These are phyloP conservation scores for Aix galericulata DNA, from an alignment of 2,113 vertebrate genomes.

Conservation along the genomic window DNA sequence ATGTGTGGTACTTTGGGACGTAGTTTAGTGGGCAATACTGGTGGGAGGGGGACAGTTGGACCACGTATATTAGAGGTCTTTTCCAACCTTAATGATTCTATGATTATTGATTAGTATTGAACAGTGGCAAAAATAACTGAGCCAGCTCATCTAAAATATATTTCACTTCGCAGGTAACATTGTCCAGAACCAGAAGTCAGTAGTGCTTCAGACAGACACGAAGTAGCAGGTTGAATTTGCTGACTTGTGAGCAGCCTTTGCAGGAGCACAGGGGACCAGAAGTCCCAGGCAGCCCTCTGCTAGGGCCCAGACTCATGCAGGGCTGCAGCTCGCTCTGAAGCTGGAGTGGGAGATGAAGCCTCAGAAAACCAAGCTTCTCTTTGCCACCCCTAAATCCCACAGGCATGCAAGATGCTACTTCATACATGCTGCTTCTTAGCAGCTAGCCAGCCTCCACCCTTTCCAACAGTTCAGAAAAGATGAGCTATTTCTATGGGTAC, in stretches of 20 bases:
- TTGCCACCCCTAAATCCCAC: background rate
- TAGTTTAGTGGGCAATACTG: no score
- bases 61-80: no score
- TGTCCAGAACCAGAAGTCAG: rapidly evolving
- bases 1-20: no score
- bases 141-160: background rate
- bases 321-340: background rate
- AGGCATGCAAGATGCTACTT: background rate
- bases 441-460: background rate
- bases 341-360: background rate
- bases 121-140: background rate
- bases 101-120: background rate
- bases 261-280: background rate
- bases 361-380: background rate
- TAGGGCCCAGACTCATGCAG: rapidly evolving
- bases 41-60: no score
- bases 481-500: background rate
- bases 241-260: background rate
- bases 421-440: background rate
- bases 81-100: no score
- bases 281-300: background rate
- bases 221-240: rapidly evolving
- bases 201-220: background rate
- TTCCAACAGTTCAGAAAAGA: background rate
- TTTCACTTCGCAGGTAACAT: background rate